Percentiles rank a stretch among this genome's conserved stretches.
These are phyloP conservation scores for Chanos chanos DNA, from an alignment of 2,797 vertebrate species.

Conservation along the genomic window DNA sequence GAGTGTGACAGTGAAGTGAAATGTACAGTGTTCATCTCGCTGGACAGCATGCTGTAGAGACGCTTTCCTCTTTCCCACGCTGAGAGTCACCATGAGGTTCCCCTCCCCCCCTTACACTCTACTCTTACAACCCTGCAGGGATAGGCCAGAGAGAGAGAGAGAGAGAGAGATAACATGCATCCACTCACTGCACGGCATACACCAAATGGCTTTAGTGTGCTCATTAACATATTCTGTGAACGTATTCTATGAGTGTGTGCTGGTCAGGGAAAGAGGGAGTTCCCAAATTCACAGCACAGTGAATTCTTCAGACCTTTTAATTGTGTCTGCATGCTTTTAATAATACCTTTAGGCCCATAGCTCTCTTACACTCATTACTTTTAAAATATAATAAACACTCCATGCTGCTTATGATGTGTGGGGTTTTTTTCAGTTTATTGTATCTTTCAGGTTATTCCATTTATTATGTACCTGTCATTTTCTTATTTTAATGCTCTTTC, in stretches of 20 bases:
- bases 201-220: slow-evolving; percentile 5
- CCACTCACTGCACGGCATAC: slow-evolving; percentile 18
- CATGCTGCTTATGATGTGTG: too few species aligned
- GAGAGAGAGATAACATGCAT: too few species aligned
- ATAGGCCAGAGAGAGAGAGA: slow-evolving; percentile 7
- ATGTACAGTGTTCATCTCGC: background rate
- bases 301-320: too few species aligned
- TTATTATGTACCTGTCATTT: too few species aligned
- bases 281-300: too few species aligned
- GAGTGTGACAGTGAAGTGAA: background rate
- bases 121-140: slow-evolving; percentile 42
- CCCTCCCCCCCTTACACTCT: slow-evolving; percentile 63
- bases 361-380: too few species aligned
- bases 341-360: too few species aligned
- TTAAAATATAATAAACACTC: too few species aligned
- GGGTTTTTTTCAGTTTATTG: too few species aligned
- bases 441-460: too few species aligned
- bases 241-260: background rate
- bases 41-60: background rate
- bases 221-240: background rate
- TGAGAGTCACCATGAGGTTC: slow-evolving; percentile 50
- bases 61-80: slow-evolving; percentile 30
- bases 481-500: too few species aligned
- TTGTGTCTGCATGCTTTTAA: too few species aligned
- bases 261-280: slow-evolving; percentile 3